Evolutionary conservation across 1,140 invertebrate species (phyloP), one percentile per base, ranked within the genome.

Genomic region (Adelges cooleyi): DNA sequence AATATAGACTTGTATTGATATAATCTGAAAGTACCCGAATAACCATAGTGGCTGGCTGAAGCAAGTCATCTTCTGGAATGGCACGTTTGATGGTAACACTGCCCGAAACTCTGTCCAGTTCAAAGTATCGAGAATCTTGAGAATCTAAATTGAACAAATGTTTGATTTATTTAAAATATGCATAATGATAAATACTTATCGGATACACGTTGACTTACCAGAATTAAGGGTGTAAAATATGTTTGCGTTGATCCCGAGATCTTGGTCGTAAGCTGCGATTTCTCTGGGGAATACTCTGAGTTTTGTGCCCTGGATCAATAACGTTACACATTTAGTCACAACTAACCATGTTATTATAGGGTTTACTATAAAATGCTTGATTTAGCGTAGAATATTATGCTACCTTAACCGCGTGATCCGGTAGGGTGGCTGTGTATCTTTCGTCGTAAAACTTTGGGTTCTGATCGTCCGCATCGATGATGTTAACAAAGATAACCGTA

Each of bases 381-480:
- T 18, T 15, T 38, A 15, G 11, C 40, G 6, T 42, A 6, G 3
- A 66, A 52, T 48, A 13, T 59, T 42, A 20, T 52, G 68, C 74
- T 72, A 86, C 85, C 71, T 80, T 74, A 70, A 76, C 73, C 1
- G 81, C 78, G 15, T 79, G 74, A 62, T 84, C 80, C 0, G 86
- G 86, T 54, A 93, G 69, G 17, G 80, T 75, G 0, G 86, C 81
- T 22, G 80, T 82, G 73, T 94, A 95, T 69, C 86, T 81, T 42
- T 91, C 85, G 53, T 85, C 80, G 2, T 80, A 69, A 75, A 92
- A 94, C 48, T 72, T 70, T 3, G 91, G 91, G 78, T 94, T 94
- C 77, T 94, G 91, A 77, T 95, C 91, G 72, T 95, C 92, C 0
- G 90, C 89, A 75, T 95, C 92, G 5, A 89, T 82, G 3, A 94